A percentile compares a stretch with the other conserved stretches of the same genome.
Conservation (phyloP, 2,113 vertebrate genomes). For the Corvus hawaiiensis region DNA sequence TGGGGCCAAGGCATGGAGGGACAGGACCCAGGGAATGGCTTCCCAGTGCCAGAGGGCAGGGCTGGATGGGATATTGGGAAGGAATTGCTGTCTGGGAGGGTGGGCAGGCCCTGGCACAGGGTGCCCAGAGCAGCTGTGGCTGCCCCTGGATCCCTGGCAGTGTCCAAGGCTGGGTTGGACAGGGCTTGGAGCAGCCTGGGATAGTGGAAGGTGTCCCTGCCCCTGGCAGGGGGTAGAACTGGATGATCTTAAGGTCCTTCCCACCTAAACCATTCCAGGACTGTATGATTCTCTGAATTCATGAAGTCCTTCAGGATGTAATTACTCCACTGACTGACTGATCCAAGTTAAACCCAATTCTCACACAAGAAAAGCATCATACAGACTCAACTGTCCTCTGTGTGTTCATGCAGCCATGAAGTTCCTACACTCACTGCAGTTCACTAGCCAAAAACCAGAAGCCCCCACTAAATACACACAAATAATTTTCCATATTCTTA, state of each 20-base stretch:
- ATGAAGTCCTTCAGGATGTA: not conserved
- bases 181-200: rapidly evolving
- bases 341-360: not conserved
- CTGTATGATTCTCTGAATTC: not conserved
- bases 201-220: not conserved
- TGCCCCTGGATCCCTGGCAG: not conserved
- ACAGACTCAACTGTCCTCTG: not conserved
- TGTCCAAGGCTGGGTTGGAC: rapidly evolving
- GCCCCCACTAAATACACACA: rapidly evolving
- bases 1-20: not conserved
- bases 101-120: not conserved
- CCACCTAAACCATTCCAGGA: not conserved
- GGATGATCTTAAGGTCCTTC: not conserved
- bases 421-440: not conserved
- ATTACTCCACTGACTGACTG: not conserved
- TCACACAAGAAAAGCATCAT: not conserved
- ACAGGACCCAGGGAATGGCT: too few relatives aligned
- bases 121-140: not conserved
- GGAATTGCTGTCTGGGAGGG: not conserved
- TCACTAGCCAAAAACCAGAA: not conserved
- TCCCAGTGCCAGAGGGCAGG: not conserved
- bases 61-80: rapidly evolving
- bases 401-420: rapidly evolving
- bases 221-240: rapidly evolving
- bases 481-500: not conserved